Evolutionary conservation across 2,113 vertebrate species (phyloP).

Genomic region (Cairina moschata): DNA sequence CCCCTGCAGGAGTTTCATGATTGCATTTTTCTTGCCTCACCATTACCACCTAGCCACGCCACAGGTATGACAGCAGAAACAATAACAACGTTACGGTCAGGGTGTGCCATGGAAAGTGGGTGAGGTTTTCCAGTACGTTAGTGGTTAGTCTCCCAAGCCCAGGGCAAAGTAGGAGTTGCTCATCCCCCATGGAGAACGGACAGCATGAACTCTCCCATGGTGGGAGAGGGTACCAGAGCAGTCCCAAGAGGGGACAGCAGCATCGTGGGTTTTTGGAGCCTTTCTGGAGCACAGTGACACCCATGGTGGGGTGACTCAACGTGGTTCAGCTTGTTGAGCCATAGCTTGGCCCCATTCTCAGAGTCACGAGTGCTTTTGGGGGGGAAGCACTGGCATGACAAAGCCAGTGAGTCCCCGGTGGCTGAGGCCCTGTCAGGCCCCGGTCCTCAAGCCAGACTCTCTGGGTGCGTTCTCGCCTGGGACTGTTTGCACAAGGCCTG

Average conservation of each 20-base stretch:
- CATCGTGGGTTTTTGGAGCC: background rate
- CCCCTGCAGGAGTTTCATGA: constrained; percentile 32
- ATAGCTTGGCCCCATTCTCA: background rate
- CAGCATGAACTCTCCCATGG: background rate
- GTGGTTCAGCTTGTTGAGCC: background rate
- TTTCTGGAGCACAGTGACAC: background rate
- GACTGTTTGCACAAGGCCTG: background rate
- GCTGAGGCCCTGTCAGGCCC: background rate
- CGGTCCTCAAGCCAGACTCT: background rate
- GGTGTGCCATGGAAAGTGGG: constrained; percentile 56
- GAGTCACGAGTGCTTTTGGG: background rate
- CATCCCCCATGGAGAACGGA: background rate
- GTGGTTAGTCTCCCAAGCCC: constrained; percentile 15
- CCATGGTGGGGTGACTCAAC: background rate
- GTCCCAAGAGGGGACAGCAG: background rate
- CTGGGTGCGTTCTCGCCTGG: background rate
- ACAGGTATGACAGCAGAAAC: constrained; percentile 39
- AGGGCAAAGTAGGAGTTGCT: background rate
- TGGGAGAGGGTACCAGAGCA: background rate
- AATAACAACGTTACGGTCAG: constrained; percentile 11
- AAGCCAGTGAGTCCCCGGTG: background rate
- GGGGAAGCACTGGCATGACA: background rate
- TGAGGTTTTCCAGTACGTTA: constrained; percentile 35
- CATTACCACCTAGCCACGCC: background rate
- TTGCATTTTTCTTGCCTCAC: constrained; percentile 3